Conservation (phyloP, 2,113 vertebrate genomes). For the Gasterosteus nipponicus region DNA sequence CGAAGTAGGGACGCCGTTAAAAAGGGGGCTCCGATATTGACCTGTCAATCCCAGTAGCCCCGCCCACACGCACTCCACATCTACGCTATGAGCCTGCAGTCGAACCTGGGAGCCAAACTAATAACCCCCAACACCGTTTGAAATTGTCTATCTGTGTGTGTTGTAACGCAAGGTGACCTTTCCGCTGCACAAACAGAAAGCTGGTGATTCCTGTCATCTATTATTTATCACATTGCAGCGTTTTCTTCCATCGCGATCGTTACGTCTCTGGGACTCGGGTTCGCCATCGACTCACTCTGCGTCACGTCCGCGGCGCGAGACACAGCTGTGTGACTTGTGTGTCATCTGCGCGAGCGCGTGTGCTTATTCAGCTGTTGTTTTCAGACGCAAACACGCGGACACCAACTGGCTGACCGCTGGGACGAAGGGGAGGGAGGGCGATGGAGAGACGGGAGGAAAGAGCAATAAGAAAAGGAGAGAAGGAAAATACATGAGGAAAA, state of each 20-base stretch:
- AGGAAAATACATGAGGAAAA: neutral
- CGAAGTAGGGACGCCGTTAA: no score
- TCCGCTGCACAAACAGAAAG: neutral
- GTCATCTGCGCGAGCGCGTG: constrained; percentile 4
- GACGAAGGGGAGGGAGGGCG: constrained; percentile 12
- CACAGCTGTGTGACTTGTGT: constrained; percentile 56
- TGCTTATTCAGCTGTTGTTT: constrained; percentile 73
- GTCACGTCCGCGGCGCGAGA: neutral
- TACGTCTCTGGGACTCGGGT: neutral
- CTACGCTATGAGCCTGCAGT: constrained; percentile 27
- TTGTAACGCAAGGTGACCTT: neutral
- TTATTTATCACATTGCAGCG: neutral
- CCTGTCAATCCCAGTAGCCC: neutral
- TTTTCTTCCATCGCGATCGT: neutral
- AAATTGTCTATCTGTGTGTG: neutral
- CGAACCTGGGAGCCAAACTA: neutral
- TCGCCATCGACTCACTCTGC: neutral
- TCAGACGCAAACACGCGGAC: constrained; percentile 59
- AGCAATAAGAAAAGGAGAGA: neutral
- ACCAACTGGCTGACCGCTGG: constrained; percentile 43
- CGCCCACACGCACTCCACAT: neutral
- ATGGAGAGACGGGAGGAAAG: neutral
- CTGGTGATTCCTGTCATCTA: neutral
- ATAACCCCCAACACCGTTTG: neutral
- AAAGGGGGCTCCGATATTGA: neutral